A percentile compares a stretch with the other conserved stretches of the same genome.
Evolutionary conservation across 2,113 vertebrate genomes (phyloP).

Genomic region (Hippocampus guttulatus): DNA sequence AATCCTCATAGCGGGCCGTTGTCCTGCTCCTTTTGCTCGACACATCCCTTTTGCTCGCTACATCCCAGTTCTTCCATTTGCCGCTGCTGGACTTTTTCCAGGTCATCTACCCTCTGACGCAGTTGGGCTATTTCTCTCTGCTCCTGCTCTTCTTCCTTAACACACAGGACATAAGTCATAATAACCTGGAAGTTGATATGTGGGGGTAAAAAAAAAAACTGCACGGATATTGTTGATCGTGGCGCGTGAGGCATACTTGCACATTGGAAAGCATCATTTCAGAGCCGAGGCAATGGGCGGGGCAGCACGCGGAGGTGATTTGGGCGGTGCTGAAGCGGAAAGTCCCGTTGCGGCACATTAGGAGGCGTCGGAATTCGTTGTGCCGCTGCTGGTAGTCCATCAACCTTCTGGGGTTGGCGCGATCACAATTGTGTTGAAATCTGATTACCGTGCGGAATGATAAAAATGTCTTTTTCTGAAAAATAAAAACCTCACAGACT

Average conservation of each 20-base stretch:
- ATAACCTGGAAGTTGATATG: neutral
- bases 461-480: neutral
- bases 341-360: slow-evolving; percentile 73
- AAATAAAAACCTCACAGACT: neutral
- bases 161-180: too few relatives aligned
- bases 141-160: slow-evolving; percentile 82
- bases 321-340: slow-evolving; percentile 36
- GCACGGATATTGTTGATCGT: neutral
- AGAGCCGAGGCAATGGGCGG: slow-evolving; percentile 56
- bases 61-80: slow-evolving; percentile 84
- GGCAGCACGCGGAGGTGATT: slow-evolving; percentile 20
- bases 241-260: slow-evolving; percentile 47
- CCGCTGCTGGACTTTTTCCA: slow-evolving; percentile 84
- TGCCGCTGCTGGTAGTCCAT: slow-evolving; percentile 90
- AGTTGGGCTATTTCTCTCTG: slow-evolving; percentile 82
- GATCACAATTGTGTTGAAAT: neutral
- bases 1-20: neutral
- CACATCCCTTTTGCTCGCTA: neutral
- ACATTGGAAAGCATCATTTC: slow-evolving; percentile 67
- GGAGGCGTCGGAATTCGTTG: slow-evolving; percentile 85
- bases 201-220: neutral
- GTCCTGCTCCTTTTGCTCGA: neutral
- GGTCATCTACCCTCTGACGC: slow-evolving; percentile 80
- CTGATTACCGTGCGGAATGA: neutral
- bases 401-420: slow-evolving; percentile 75